Percentiles rank a stretch among this genome's conserved stretches.
These are phyloP conservation scores for Pelecanus crispus DNA, from an alignment of 2,113 vertebrate genomes.

Conservation along the genomic window DNA sequence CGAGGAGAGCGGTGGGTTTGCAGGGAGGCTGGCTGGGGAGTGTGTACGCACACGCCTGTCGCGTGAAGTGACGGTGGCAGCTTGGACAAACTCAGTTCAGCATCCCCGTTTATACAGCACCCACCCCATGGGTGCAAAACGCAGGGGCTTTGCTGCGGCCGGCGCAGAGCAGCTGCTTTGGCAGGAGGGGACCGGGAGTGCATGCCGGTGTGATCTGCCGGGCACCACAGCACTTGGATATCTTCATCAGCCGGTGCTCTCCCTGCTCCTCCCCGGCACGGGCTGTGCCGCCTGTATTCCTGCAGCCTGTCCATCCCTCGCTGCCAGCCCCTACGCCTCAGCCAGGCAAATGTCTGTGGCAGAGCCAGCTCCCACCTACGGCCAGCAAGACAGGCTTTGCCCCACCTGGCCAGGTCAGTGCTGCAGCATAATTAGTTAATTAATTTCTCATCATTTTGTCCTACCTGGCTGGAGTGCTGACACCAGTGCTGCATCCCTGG, in stretches of 20 bases:
- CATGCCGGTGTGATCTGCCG: rapidly evolving
- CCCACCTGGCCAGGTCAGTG: neutral
- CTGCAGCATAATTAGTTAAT: neutral
- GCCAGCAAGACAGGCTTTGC: neutral
- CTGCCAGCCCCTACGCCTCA: neutral
- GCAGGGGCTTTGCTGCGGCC: neutral
- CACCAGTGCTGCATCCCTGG: neutral
- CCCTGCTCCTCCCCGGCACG: neutral
- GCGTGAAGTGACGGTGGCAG: rapidly evolving
- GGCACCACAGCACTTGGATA: rapidly evolving
- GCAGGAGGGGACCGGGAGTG: neutral
- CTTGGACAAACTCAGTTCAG: neutral
- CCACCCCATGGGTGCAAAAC: neutral
- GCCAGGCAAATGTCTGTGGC: rapidly evolving
- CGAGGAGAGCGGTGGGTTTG: neutral
- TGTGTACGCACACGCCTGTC: rapidly evolving
- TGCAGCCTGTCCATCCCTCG: neutral
- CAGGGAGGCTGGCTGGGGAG: neutral
- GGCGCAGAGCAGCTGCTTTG: neutral
- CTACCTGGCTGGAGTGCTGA: neutral
- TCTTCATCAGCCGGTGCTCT: neutral
- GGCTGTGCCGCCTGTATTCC: neutral
- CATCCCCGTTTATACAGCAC: neutral
- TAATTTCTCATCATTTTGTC: neutral
- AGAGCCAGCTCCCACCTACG: neutral